phyloP scores from a whole-genome alignment of 2,797 vertebrate species.

The Telmatherina bonti region DNA sequence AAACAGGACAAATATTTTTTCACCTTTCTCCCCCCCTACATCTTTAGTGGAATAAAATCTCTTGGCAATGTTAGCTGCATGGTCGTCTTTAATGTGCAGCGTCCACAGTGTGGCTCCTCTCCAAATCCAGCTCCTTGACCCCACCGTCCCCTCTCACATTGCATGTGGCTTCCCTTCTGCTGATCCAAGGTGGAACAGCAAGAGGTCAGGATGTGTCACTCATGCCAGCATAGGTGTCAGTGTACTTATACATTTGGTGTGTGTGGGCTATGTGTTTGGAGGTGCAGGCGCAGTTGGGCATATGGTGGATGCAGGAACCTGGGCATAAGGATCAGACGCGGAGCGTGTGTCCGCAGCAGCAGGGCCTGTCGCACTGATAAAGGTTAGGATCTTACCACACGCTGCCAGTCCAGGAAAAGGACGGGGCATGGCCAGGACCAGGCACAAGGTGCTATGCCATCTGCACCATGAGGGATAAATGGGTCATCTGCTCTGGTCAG shows the following conservation, averaged over 20 bases:
- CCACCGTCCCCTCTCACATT: slow-evolving; percentile 71
- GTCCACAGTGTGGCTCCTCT: slow-evolving; percentile 61
- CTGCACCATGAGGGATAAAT: slow-evolving; percentile 69
- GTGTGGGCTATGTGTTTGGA: slow-evolving; percentile 41
- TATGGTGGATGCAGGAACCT: slow-evolving; percentile 73
- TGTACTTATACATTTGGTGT: slow-evolving; percentile 47
- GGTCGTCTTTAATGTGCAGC: slow-evolving; percentile 38
- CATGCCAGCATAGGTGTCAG: slow-evolving; percentile 60
- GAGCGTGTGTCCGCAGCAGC: slow-evolving; percentile 72
- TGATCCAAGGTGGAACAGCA: slow-evolving; percentile 74
- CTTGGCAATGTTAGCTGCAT: slow-evolving; percentile 4
- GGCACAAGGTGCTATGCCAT: slow-evolving; percentile 70
- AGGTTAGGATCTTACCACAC: slow-evolving; percentile 76
- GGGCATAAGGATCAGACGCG: slow-evolving; percentile 73
- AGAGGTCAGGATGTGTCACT: slow-evolving; percentile 80
- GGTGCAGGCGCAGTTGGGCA: slow-evolving; percentile 62
- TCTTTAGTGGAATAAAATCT: slow-evolving; percentile 8
- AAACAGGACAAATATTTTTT: not conserved
- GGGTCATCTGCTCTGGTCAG: slow-evolving; percentile 59
- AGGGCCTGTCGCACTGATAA: slow-evolving; percentile 75
- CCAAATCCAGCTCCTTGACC: slow-evolving; percentile 79
- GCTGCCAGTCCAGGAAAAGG: slow-evolving; percentile 72
- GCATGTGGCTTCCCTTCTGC: slow-evolving; percentile 80
- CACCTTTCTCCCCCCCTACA: not conserved
- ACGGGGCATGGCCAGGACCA: slow-evolving; percentile 68